Conservation (phyloP, 2,888 invertebrate species). For the Hartigia nigra region DNA sequence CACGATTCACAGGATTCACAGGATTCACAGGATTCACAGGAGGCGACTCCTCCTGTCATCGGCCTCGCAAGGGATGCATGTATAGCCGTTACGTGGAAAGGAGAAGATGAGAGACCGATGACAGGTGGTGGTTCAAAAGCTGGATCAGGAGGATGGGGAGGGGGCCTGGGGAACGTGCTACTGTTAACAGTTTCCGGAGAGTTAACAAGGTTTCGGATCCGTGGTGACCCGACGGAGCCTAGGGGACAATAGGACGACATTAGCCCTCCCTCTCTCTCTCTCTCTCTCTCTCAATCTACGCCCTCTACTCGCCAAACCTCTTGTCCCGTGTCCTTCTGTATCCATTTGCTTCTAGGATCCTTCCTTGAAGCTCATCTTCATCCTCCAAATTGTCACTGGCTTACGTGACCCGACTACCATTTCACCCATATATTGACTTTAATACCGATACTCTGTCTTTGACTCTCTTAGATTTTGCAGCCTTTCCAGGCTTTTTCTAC, state of each 20-base stretch:
- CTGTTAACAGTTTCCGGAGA: conserved; percentile 62
- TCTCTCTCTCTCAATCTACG: no score
- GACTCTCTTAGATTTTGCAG: no score
- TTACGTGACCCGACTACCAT: conserved; percentile 37
- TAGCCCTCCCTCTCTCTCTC: conserved; percentile 33
- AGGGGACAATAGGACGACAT: conserved; percentile 59
- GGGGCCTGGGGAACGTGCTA: conserved; percentile 48
- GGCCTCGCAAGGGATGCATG: not conserved
- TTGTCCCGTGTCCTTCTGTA: not conserved
- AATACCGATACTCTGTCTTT: not conserved
- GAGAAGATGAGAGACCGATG: conserved; percentile 1
- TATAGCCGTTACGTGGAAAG: not conserved
- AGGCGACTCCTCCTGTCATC: no score
- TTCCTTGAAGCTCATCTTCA: conserved; percentile 1
- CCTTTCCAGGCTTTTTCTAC: not conserved
- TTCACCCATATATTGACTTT: conserved; percentile 15
- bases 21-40: not conserved
- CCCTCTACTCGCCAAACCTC: no score
- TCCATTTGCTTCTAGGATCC: not conserved
- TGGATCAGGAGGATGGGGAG: conserved; percentile 31
- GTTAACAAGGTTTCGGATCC: conserved; percentile 61
- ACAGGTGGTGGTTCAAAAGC: not conserved
- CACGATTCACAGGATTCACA: not conserved
- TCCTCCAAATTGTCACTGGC: conserved; percentile 40
- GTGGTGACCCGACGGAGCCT: conserved; percentile 42